phyloP scores from a whole-genome alignment of 2,888 invertebrate species.

The Apeira syringaria region DNA sequence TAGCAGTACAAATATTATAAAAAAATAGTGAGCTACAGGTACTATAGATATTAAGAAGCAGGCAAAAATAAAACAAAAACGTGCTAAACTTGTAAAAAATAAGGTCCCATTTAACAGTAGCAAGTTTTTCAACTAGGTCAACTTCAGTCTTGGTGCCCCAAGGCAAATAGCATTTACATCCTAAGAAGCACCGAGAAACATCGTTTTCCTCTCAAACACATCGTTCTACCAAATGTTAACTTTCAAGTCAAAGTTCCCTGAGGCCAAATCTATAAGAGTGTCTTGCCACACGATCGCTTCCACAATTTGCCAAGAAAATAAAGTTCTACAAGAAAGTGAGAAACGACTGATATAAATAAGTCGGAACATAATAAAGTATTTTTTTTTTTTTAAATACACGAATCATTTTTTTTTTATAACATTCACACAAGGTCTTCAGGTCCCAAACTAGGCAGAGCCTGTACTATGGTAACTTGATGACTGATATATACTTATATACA shows the following conservation, averaged over 20 bases:
- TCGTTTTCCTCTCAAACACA: conserved; percentile 79
- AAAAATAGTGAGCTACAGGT: too few relatives aligned
- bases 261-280: conserved; percentile 79
- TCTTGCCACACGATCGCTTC: conserved; percentile 82
- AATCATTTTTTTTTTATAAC: too few relatives aligned
- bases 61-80: too few relatives aligned
- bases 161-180: conserved; percentile 61
- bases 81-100: too few relatives aligned
- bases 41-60: too few relatives aligned
- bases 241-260: conserved; percentile 74
- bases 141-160: conserved; percentile 43
- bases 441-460: too few relatives aligned
- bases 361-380: too few relatives aligned
- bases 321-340: conserved; percentile 63
- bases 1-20: too few relatives aligned
- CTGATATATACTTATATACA: too few relatives aligned
- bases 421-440: too few relatives aligned
- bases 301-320: conserved; percentile 80
- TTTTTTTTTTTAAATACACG: too few relatives aligned
- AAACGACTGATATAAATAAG: conserved; percentile 63
- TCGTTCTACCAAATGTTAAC: conserved; percentile 56
- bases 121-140: conserved; percentile 24
- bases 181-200: conserved; percentile 54
- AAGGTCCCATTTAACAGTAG: conserved; percentile 29
- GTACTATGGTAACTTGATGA: too few relatives aligned